Evolutionary conservation across 2,888 invertebrate genomes (phyloP).

Genomic region (Siphlonurus alternatus): DNA sequence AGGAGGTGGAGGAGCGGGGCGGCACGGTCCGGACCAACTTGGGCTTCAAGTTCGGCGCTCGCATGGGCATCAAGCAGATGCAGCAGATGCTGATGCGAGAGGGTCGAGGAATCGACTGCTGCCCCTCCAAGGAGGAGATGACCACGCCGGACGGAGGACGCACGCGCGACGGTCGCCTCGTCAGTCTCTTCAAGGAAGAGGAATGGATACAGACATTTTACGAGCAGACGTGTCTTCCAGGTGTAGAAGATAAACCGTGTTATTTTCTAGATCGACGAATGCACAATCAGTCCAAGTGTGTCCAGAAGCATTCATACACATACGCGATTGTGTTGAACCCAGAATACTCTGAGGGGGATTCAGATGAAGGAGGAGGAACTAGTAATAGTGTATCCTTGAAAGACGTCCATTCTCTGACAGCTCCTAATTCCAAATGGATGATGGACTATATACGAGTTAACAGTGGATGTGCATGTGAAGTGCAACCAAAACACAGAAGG

Average conservation of each 20-base stretch:
- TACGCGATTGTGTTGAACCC: conserved; percentile 61
- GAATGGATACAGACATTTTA: conserved; percentile 40
- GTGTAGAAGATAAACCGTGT: conserved; percentile 55
- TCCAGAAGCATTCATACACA: conserved; percentile 66
- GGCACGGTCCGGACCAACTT: conserved; percentile 30
- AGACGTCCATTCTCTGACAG: not conserved
- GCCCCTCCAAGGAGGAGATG: conserved; percentile 61
- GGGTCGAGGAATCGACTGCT: conserved; percentile 49
- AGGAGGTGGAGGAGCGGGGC: conserved; percentile 12
- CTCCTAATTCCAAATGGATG: conserved; percentile 38
- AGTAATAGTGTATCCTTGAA: conserved; percentile 11
- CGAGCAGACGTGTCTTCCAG: conserved; percentile 58
- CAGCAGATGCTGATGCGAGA: conserved; percentile 9
- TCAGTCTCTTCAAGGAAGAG: conserved; percentile 57
- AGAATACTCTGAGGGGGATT: not conserved
- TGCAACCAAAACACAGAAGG: conserved; percentile 29
- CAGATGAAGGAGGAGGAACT: conserved; percentile 7
- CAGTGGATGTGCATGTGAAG: conserved; percentile 71
- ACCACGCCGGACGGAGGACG: conserved; percentile 60
- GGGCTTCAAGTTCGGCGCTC: not conserved
- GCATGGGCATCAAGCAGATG: not conserved
- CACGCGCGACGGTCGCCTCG: conserved; percentile 42
- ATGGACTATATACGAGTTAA: conserved; percentile 69
- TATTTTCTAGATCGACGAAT: conserved; percentile 53
- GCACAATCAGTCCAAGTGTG: conserved; percentile 54